Base-by-base conservation (phyloP, 1,140 invertebrate genomes). In the Epicauta chinensis region DNA sequence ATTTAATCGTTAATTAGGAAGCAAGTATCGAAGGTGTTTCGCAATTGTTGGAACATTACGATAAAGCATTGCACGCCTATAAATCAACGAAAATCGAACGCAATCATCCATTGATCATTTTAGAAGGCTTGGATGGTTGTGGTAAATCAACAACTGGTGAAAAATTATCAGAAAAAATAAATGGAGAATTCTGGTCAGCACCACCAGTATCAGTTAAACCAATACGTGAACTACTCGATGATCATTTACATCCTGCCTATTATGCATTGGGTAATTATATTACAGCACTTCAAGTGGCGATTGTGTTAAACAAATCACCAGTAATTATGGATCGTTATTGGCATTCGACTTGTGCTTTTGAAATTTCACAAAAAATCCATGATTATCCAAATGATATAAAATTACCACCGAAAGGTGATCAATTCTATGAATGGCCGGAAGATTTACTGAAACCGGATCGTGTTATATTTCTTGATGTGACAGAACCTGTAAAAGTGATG, bases 311-410 rank as follows among this genome's bases (percentile, higher is more conserved):
- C 38, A 11, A 59, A 12, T 51, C 53, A 39, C 66, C 66, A 9
- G 66, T 70, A 6, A 44, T 70, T 14, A 59, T 70, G 60, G 68
- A 70, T 44, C 57, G 69, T 46, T 73, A 64, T 52, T 73, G 69
- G 69, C 68, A 71, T 57, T 71, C 69, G 13, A 72, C 71, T 13
- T 59, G 65, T 35, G 65, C 68, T n/a, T 72, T 62, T 58, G 66
- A 65, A 16, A 40, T 69, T 41, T 67, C 66, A 3, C 68, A 72
- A 56, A 51, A 62, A 6, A 31, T 57, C 2, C 13, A 53, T 5
- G 51, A 65, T 43, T 40, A 44, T 29, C 35, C 51, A 16, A 36
- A 40, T 6, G 36, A 50, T 4, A 35, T 34, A 11, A 41, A 54
- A 16, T 36, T 68, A 14, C 62, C 61, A 3, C 37, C 60, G 31